Evolutionary conservation across 2,888 invertebrate genomes (phyloP).

Genomic region (Ernsta delagoae): DNA sequence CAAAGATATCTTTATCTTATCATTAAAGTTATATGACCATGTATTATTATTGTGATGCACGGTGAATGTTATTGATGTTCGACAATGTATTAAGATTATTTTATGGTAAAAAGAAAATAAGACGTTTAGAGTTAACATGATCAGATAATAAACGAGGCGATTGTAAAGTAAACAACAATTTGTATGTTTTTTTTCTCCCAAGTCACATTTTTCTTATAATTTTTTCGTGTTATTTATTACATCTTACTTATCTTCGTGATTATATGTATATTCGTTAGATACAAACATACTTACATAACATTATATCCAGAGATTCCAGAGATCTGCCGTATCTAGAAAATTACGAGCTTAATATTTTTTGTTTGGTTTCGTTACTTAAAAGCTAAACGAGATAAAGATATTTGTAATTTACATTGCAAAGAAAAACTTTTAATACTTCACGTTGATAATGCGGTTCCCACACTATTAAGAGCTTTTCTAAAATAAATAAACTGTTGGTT

Average conservation of each 20-base stretch:
- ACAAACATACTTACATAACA: too few species aligned
- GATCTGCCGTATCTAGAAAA: constrained; percentile 1
- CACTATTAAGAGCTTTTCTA: constrained; percentile 8
- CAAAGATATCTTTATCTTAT: constrained; percentile 50
- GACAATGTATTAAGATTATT: constrained; percentile 76
- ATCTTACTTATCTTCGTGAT: constrained; percentile 6
- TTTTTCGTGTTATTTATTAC: not conserved
- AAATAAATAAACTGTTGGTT: not conserved
- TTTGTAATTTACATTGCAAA: not conserved
- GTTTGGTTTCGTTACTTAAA: not conserved
- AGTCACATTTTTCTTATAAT: not conserved
- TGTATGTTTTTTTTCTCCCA: constrained; percentile 50
- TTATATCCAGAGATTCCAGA: too few species aligned
- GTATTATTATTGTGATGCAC: constrained; percentile 58
- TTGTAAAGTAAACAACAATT: constrained; percentile 61
- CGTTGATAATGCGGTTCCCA: not conserved
- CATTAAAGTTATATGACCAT: constrained; percentile 45
- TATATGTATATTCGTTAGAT: too few species aligned
- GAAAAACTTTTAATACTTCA: not conserved
- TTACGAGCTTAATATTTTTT: too few species aligned
- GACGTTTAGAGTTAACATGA: constrained; percentile 70
- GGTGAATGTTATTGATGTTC: constrained; percentile 76
- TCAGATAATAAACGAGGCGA: constrained; percentile 78
- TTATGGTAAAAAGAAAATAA: constrained; percentile 70
- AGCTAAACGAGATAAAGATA: not conserved